Evolutionary conservation across 2,113 vertebrate species (phyloP), one percentile per base, ranked within the genome.

Genomic region (Ancistrus triradiatus): DNA sequence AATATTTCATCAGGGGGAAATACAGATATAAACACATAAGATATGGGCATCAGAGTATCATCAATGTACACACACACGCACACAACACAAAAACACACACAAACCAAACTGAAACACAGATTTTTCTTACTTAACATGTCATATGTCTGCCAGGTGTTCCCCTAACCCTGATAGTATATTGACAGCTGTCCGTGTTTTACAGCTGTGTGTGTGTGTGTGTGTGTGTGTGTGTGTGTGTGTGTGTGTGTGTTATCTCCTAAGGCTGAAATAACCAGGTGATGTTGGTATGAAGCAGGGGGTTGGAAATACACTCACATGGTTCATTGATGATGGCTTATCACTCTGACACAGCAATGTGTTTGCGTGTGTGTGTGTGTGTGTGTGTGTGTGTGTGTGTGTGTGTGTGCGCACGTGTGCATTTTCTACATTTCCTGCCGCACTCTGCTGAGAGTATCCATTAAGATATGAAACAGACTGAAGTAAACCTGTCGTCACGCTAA

Each of bases 1-100:
- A 83, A 83, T 81, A 81, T 83, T 80, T 73, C 77, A 73, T 79
- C 74, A 14, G 48, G 3, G n/a, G 49, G 49, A 68, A 73, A 56
- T 60, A 78, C 53, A 68, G 67, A 33, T 10, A 61, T 19, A 18
- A 25, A 47, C 57, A 43, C 48, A 31, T 37, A 33, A n/a, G n/a
- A n/a, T n/a, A n/a, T n/a, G n/a, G n/a, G n/a, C 43, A 40, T 7
- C 3, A 4, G 27, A 31, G 7, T 31, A 31, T 31, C 62, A 78
- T 50, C 65, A 66, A 33, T 10, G 58, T 18, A 21, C 35, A 49
- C 58, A 46, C 49, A 35, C 47, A 37, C 44, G n/a, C 42, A 21
- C 18, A 42, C 60, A n/a, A n/a, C 31, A 21, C 33, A 22, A 31
- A 21, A 28, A 37, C 28, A 37, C 52, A 37, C 25, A 38, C 14